These are phyloP conservation scores for Pontoporia blainvillei DNA, from an alignment of 2,113 vertebrate genomes.

Conservation along the genomic window DNA sequence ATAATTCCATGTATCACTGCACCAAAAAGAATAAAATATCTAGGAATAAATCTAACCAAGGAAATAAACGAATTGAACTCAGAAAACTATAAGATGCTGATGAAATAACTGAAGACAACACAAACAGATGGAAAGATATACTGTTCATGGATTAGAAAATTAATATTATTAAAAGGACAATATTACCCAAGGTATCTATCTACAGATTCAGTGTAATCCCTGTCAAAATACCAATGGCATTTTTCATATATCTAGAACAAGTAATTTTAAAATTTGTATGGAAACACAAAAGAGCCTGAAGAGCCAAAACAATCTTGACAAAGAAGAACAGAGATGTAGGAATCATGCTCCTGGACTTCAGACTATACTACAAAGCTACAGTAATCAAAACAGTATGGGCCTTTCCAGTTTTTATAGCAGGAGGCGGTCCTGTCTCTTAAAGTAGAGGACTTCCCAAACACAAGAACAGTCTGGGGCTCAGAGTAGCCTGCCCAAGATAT, in stretches of 20 bases:
- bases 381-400: neutral
- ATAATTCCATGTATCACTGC: neutral
- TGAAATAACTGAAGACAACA: neutral
- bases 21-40: neutral
- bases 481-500: too few species aligned
- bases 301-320: neutral
- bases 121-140: neutral
- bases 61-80: neutral
- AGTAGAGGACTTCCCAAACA: too few species aligned
- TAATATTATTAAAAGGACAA: neutral
- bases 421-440: too few species aligned
- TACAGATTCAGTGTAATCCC: neutral
- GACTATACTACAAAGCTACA: neutral
- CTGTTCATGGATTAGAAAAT: neutral
- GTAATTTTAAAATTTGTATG: neutral
- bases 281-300: neutral
- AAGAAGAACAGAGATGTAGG: neutral
- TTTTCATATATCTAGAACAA: neutral
- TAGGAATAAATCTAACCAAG: neutral
- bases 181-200: neutral
- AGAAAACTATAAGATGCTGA: neutral
- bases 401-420: too few species aligned
- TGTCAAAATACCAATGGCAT: neutral
- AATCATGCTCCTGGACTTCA: neutral
- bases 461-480: too few species aligned